Evolutionary conservation across 2,113 vertebrate species (phyloP).

Genomic region (Lates calcarifer): DNA sequence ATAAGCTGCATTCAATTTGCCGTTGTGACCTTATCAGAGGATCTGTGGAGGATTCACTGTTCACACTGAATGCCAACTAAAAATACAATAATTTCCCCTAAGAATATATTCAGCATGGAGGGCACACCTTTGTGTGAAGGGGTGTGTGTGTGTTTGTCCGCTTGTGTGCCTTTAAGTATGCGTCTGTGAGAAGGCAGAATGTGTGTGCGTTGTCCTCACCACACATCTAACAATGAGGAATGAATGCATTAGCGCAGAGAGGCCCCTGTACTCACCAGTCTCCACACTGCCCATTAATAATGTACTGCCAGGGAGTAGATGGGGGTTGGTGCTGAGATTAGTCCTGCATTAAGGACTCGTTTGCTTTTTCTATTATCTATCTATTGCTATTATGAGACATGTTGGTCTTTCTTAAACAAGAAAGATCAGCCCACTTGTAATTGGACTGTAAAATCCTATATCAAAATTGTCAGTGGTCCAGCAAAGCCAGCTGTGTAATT

Average conservation of each 20-base stretch:
- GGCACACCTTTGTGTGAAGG: conserved; percentile 23
- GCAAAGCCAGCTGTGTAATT: conserved; percentile 24
- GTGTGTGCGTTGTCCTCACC: conserved; percentile 53
- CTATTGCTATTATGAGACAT: too few relatives aligned
- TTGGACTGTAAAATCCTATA: conserved; percentile 58
- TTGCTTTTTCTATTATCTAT: conserved; percentile 76
- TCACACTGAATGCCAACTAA: conserved; percentile 58
- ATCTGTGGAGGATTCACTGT: conserved; percentile 66
- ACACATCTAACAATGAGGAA: conserved; percentile 79
- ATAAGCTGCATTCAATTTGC: conserved; percentile 73
- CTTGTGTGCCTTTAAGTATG: not conserved
- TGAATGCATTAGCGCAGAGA: conserved; percentile 76
- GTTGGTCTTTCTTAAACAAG: conserved; percentile 71
- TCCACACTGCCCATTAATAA: conserved; percentile 79
- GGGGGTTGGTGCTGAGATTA: conserved; percentile 73
- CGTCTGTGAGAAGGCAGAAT: conserved; percentile 19
- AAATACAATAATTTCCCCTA: conserved; percentile 63
- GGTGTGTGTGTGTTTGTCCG: not conserved
- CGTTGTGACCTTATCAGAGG: conserved; percentile 71
- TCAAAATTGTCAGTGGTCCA: conserved; percentile 46
- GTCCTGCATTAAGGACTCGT: conserved; percentile 75
- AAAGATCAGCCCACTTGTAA: conserved; percentile 71
- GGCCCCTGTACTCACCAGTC: conserved; percentile 71
- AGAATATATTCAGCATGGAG: conserved; percentile 55
- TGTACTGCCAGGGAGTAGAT: conserved; percentile 73